phyloP scores from a whole-genome alignment of 1,140 invertebrate genomes.

The Solen grandis region DNA sequence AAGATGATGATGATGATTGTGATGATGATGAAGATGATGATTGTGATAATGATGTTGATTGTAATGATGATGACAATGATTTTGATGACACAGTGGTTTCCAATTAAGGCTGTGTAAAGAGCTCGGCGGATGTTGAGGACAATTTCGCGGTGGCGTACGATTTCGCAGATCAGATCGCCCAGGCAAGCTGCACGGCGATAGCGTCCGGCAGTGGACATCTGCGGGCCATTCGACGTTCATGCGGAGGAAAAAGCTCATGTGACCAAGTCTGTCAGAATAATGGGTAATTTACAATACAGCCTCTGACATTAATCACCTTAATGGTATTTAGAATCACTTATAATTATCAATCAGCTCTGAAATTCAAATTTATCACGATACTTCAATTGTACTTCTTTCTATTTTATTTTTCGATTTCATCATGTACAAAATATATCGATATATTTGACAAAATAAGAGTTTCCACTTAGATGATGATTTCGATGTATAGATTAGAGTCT shows the following conservation, averaged over 20 bases:
- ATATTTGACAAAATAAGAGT: not conserved
- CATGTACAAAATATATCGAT: not conserved
- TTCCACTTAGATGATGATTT: too few relatives aligned
- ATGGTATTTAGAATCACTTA: not conserved
- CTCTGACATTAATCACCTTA: not conserved
- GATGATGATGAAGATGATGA: too few relatives aligned
- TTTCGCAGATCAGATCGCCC: not conserved
- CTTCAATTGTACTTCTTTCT: too few relatives aligned
- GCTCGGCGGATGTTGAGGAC: not conserved
- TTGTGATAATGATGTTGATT: too few relatives aligned
- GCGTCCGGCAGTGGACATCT: not conserved
- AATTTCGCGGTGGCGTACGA: not conserved
- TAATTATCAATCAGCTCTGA: not conserved
- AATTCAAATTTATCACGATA: too few relatives aligned
- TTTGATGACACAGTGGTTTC: too few relatives aligned
- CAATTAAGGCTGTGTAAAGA: not conserved
- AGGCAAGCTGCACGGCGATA: not conserved
- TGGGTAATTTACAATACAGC: not conserved
- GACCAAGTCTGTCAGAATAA: not conserved
- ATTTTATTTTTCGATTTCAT: not conserved
- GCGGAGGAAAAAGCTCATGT: not conserved
- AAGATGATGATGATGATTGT: too few relatives aligned
- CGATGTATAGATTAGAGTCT: too few relatives aligned
- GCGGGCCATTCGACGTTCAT: not conserved
- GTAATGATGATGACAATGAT: too few relatives aligned